phyloP scores from a whole-genome alignment of 2,113 vertebrate species.

The Anoura caudifer region DNA sequence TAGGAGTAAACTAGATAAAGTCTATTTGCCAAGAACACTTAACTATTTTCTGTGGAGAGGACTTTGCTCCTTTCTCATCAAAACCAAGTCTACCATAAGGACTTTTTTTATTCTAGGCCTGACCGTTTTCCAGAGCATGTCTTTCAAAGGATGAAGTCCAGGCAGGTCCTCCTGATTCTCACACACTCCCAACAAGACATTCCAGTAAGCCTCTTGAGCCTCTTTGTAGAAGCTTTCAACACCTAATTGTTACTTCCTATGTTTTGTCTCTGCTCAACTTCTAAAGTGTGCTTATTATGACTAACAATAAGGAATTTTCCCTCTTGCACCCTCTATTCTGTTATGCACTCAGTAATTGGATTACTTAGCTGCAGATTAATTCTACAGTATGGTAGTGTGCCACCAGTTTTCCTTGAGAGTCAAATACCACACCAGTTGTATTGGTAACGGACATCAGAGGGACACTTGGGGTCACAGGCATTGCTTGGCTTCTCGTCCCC shows the following conservation, averaged over 20 bases:
- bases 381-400: slow-evolving; percentile 74
- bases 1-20: background rate
- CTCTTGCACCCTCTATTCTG: background rate
- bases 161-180: background rate
- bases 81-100: background rate
- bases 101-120: background rate
- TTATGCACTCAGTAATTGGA: background rate
- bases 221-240: background rate
- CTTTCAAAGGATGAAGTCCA: background rate
- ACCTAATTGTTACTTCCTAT: background rate
- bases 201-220: background rate
- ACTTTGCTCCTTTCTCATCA: background rate
- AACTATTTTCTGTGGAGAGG: background rate
- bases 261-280: background rate
- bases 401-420: slow-evolving; percentile 70
- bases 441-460: slow-evolving; percentile 57
- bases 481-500: slow-evolving; percentile 67
- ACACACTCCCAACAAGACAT: background rate
- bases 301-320: background rate
- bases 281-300: background rate
- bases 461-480: slow-evolving; percentile 52
- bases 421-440: slow-evolving; percentile 75
- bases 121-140: background rate
- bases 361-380: background rate
- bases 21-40: background rate